phyloP scores from a whole-genome alignment of 1,140 invertebrate genomes.

The Diorhabda elongata region DNA sequence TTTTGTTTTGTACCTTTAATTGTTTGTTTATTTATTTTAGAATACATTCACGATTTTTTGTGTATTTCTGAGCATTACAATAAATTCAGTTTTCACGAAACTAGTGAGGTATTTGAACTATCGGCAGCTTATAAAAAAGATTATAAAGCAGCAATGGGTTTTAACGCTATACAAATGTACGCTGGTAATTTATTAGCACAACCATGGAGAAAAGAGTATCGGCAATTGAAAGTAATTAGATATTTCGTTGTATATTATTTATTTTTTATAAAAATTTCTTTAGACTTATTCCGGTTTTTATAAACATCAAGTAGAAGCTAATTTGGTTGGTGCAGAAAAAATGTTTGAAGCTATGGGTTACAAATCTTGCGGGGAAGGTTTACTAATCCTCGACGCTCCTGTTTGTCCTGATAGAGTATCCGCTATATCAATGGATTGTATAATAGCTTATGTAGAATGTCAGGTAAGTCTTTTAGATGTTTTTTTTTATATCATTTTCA shows the following conservation, averaged over 20 bases:
- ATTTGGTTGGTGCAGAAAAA: constrained; percentile 68
- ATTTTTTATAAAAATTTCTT: neutral
- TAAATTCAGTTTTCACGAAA: constrained; percentile 73
- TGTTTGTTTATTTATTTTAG: constrained; percentile 49
- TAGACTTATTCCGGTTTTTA: constrained; percentile 82
- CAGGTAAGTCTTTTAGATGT: constrained; percentile 55
- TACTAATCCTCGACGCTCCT: constrained; percentile 62
- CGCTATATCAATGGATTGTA: constrained; percentile 73
- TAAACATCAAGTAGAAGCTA: constrained; percentile 78
- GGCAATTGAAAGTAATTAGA: constrained; percentile 63
- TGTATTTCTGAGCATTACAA: constrained; percentile 71
- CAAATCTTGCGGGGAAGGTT: constrained; percentile 54
- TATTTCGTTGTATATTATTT: neutral
- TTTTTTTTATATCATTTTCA: neutral
- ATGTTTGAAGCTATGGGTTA: constrained; percentile 82
- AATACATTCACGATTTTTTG: constrained; percentile 71
- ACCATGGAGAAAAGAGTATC: constrained; percentile 84
- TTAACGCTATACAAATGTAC: constrained; percentile 78
- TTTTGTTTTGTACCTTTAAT: neutral
- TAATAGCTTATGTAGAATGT: constrained; percentile 85
- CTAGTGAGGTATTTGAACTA: constrained; percentile 66
- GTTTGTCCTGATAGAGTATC: constrained; percentile 77
- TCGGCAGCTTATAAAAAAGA: constrained; percentile 64
- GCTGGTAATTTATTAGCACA: constrained; percentile 79
- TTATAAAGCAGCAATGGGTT: constrained; percentile 73